phyloP scores from a whole-genome alignment of 2,888 invertebrate species.

The Xylocampa areola region DNA sequence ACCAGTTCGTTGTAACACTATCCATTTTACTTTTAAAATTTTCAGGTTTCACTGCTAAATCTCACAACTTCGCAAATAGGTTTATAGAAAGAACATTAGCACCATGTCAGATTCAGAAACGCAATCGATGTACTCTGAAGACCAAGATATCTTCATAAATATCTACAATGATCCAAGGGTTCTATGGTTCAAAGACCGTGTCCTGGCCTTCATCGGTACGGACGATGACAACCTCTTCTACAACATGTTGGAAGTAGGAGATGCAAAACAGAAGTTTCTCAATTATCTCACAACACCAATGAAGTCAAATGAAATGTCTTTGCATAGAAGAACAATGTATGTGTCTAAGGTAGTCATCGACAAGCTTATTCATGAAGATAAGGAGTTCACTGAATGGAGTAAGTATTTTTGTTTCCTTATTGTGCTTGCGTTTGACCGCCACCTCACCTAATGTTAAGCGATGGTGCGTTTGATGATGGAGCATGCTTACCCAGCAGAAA shows the following conservation, averaged over 20 bases:
- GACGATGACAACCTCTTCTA: conserved; percentile 90
- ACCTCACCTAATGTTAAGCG: too few relatives aligned
- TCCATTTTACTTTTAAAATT: neutral
- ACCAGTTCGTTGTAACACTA: too few relatives aligned
- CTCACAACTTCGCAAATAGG: too few relatives aligned
- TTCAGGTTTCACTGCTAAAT: neutral
- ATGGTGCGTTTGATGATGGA: too few relatives aligned
- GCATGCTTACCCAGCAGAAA: too few relatives aligned
- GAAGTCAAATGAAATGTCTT: conserved; percentile 72
- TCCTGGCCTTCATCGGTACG: conserved; percentile 89
- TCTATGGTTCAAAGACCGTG: conserved; percentile 92
- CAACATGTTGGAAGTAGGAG: conserved; percentile 88
- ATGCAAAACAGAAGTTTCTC: conserved; percentile 82
- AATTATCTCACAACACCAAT: conserved; percentile 69
- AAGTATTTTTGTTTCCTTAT: conserved; percentile 73
- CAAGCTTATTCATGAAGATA: conserved; percentile 91
- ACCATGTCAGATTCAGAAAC: conserved; percentile 15
- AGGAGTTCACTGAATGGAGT: conserved; percentile 94
- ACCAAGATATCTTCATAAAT: conserved; percentile 59
- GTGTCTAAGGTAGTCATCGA: conserved; percentile 93
- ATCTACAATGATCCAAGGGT: conserved; percentile 88
- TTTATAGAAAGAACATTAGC: neutral
- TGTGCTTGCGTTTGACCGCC: too few relatives aligned
- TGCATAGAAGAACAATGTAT: conserved; percentile 91
- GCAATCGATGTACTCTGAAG: conserved; percentile 27